Evolutionary conservation across 2,797 vertebrate genomes (phyloP).

Genomic region (Falco naumanni): DNA sequence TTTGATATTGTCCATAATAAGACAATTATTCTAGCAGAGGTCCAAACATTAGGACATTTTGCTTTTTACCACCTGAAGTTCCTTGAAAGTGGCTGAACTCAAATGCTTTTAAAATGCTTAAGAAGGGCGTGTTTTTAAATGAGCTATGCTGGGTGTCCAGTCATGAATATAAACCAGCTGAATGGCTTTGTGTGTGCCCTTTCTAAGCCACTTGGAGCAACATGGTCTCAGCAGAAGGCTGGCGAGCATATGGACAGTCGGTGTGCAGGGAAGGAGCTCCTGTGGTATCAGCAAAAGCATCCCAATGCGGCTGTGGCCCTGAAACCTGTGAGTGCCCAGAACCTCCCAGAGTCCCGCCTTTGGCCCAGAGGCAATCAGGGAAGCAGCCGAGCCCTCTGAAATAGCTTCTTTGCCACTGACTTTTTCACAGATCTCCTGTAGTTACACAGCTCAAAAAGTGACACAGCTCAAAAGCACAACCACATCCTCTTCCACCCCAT

Average conservation of each 20-base stretch:
- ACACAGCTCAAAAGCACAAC: not conserved
- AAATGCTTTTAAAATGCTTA: not conserved
- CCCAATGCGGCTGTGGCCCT: not conserved
- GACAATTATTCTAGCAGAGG: not conserved
- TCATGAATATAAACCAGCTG: not conserved
- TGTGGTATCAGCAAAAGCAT: not conserved
- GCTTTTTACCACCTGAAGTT: not conserved
- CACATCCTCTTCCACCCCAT: not conserved
- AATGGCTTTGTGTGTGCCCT: not conserved
- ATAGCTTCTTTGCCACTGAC: not conserved
- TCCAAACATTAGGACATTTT: not conserved
- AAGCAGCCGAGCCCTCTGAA: not conserved
- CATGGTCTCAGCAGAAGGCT: not conserved
- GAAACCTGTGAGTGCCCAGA: not conserved
- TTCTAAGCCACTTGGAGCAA: not conserved
- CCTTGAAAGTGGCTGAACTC: not conserved
- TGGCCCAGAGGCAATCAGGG: not conserved
- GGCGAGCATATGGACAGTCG: accelerated
- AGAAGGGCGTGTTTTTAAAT: not conserved
- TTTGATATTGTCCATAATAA: not conserved
- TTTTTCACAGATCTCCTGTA: not conserved
- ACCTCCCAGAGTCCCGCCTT: not conserved
- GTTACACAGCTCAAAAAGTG: not conserved
- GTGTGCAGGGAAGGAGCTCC: not conserved
- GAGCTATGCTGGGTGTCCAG: not conserved